Evolutionary conservation across 2,888 invertebrate species (phyloP).

Genomic region (Acutogordius australiensis): DNA sequence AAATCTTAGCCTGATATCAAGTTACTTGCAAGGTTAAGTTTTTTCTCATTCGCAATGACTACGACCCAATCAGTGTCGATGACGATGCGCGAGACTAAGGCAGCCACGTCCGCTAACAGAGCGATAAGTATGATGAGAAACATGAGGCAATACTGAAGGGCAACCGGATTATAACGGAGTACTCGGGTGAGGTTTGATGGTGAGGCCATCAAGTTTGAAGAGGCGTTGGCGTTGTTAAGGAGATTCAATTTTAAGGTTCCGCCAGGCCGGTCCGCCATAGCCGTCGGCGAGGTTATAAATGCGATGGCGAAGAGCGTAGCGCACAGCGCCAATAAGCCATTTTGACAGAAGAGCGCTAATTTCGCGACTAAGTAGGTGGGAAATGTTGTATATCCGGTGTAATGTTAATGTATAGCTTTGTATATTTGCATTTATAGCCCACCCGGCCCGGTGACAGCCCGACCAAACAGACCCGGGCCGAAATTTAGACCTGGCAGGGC

Average conservation of each 20-base stretch:
- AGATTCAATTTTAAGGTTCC: no score
- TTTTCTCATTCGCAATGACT: slow-evolving; percentile 23
- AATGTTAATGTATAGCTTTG: no score
- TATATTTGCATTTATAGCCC: no score
- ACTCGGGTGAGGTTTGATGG: no score
- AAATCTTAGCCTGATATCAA: no score
- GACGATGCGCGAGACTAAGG: slow-evolving; percentile 15
- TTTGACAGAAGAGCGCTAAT: background rate
- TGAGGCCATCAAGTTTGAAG: no score
- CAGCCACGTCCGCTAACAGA: slow-evolving; percentile 18
- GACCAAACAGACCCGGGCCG: no score
- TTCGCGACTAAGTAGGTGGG: background rate
- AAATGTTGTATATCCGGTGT: no score
- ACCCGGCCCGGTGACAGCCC: no score
- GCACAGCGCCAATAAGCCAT: background rate
- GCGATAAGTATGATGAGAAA: background rate
- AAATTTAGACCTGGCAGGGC: no score
- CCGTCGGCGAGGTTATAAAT: background rate
- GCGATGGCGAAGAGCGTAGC: background rate
- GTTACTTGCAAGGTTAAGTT: slow-evolving; percentile 24
- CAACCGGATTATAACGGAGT: background rate
- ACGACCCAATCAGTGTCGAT: slow-evolving; percentile 28
- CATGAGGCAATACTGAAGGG: background rate
- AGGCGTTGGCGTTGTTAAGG: no score
- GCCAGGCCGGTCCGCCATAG: no score